Conservation (phyloP, 2,113 vertebrate species). For the Entelurus aequoreus region DNA sequence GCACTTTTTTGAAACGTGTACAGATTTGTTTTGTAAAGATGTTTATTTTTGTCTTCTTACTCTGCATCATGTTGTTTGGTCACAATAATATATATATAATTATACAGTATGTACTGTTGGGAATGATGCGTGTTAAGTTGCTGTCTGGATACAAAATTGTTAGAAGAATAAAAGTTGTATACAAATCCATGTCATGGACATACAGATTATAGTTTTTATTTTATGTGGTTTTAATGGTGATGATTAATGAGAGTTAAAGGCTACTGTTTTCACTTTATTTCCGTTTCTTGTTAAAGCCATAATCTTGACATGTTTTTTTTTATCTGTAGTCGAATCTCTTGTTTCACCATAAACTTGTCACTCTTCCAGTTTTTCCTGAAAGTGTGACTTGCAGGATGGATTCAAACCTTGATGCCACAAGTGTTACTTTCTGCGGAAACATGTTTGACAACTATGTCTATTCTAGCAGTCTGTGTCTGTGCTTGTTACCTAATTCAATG, state of each 20-base stretch:
- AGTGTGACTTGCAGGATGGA: conserved; percentile 19
- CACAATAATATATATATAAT: conserved; percentile 41
- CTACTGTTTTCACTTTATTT: conserved; percentile 3
- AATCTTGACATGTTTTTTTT: background rate
- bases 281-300: conserved; percentile 3
- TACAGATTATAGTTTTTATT: background rate
- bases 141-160: conserved; percentile 34
- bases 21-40: conserved; percentile 67
- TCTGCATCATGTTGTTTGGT: conserved; percentile 52
- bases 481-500: background rate
- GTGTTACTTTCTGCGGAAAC: conserved; percentile 11
- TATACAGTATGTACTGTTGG: conserved; percentile 27
- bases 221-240: background rate
- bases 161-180: conserved; percentile 1
- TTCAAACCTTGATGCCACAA: conserved; percentile 1
- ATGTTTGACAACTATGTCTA: background rate
- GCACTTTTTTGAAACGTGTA: conserved; percentile 71
- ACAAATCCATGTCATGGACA: no score
- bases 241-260: conserved; percentile 4
- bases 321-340: background rate
- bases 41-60: conserved; percentile 58
- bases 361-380: conserved; percentile 19
- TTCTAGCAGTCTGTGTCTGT: background rate
- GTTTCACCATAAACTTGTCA: background rate
- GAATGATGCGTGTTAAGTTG: conserved; percentile 35